Base-by-base conservation (phyloP, 2,888 invertebrate genomes). In the Ectropis crepuscularia region DNA sequence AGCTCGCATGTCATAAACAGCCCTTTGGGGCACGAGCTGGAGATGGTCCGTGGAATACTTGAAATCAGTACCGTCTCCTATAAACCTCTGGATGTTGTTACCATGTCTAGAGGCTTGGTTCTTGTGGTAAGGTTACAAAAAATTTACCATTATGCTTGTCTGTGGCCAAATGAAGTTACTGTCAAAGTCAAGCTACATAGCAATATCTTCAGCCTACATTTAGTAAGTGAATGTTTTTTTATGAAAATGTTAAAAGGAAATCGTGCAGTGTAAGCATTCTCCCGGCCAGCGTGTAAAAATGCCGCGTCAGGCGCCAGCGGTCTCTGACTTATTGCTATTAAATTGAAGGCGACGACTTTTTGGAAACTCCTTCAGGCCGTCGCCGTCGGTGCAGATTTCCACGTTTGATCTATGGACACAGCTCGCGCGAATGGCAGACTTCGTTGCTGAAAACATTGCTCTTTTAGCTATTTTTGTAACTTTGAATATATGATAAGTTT, bases 301-400 rank as follows among this genome's bases (percentile, higher is more conserved):
- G 85, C 85, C 77, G 76, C 80, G 86, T 85, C 83, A 82, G 66
- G 49, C 49, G 57, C 63, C 71, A 72, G 65, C 71, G 69, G 70
- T 57, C 72, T 74, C 76, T 76, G 81, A 83, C 85, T 85, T 85
- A 85, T 85, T 85, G 85, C 82, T 81, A 81, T 85, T 82, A 85
- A 85, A 85, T 85, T 85, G 83, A 81, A 79, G 77, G 74, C 65
- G 57, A 49, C 73, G 71, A 79, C 82, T 81, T 75, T 82, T 80
- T 74, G 74, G 68, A 70, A 76, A 74, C 72, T 77, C 74, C 61
- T 37, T 38, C 49, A 49, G 42, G 49, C 50, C 54, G 8, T 42
- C 6, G 41, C 0, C 55, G 61, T 57, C 46, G n/a, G 53, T n/a
- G 28, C 39, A 41, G 62, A 39, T 58, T 58, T 42, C 8, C 28